Evolutionary conservation across 2,113 vertebrate species (phyloP).

Genomic region (Gambusia holbrooki): DNA sequence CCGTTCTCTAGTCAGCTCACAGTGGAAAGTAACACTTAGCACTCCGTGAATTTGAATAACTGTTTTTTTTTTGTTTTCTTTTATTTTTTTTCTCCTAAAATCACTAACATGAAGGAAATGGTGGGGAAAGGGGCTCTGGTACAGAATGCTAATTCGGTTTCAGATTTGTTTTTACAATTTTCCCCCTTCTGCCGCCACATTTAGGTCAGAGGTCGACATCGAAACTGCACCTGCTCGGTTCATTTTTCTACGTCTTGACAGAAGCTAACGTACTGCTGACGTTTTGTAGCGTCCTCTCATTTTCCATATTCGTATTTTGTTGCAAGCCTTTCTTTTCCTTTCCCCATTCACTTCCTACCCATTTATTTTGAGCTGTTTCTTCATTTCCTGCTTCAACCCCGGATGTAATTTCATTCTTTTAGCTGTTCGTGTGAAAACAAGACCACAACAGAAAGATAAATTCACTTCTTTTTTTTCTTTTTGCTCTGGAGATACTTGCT

Average conservation of each 20-base stretch:
- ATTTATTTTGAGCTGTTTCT: background rate
- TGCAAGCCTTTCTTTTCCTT: background rate
- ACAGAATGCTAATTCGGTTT: too few relatives aligned
- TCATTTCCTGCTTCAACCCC: too few relatives aligned
- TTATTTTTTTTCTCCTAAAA: background rate
- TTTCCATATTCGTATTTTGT: background rate
- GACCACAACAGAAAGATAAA: background rate
- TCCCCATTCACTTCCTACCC: background rate
- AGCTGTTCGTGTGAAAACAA: background rate
- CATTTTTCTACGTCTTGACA: too few relatives aligned
- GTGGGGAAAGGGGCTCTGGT: too few relatives aligned
- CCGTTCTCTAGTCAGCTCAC: background rate
- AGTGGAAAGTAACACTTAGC: background rate
- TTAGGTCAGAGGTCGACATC: too few relatives aligned
- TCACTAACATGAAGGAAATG: too few relatives aligned
- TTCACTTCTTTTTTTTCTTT: background rate
- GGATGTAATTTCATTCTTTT: background rate
- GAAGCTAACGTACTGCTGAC: background rate
- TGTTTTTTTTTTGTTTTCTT: background rate
- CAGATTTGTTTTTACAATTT: too few relatives aligned
- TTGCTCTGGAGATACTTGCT: background rate
- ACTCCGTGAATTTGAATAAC: constrained; percentile 3
- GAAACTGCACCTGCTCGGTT: too few relatives aligned
- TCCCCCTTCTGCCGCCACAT: too few relatives aligned
- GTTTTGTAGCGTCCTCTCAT: background rate